Percentiles rank a stretch among this genome's conserved stretches.
phyloP scores from a whole-genome alignment of 2,797 vertebrate species.

The Nyctalus aviator region DNA sequence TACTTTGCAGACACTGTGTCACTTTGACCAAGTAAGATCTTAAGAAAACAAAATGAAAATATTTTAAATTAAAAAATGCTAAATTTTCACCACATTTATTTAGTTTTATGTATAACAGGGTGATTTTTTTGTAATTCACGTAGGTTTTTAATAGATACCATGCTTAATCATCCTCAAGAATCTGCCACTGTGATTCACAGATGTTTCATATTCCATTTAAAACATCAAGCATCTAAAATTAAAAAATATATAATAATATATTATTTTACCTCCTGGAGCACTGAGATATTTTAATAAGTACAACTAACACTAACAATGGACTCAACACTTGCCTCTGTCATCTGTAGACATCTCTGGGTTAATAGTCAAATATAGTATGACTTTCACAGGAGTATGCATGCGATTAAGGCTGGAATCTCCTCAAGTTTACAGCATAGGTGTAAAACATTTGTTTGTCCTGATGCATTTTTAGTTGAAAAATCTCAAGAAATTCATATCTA shows the following conservation, averaged over 20 bases:
- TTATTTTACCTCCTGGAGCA: constrained; percentile 16
- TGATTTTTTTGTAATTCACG: constrained; percentile 37
- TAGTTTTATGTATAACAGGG: constrained; percentile 62
- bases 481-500: constrained; percentile 7
- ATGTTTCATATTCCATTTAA: constrained; percentile 51
- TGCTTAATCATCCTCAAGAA: constrained; percentile 67
- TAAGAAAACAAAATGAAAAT: constrained; percentile 10
- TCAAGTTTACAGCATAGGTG: not conserved
- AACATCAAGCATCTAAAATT: constrained; percentile 53
- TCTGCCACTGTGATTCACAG: constrained; percentile 71
- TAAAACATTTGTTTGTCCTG: not conserved
- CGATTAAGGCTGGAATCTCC: not conserved
- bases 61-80: constrained; percentile 35
- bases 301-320: constrained; percentile 45
- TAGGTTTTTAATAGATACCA: constrained; percentile 63
- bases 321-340: not conserved
- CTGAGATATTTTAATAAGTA: constrained; percentile 62
- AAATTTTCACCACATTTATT: not conserved
- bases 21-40: constrained; percentile 42
- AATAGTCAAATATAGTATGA: not conserved
- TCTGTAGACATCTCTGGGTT: not conserved
- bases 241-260: constrained; percentile 32
- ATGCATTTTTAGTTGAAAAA: not conserved
- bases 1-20: not conserved
- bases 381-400: not conserved